Percentiles rank a stretch among this genome's conserved stretches.
phyloP scores from a whole-genome alignment of 2,888 invertebrate species.

The Dryadula phaetusa region DNA sequence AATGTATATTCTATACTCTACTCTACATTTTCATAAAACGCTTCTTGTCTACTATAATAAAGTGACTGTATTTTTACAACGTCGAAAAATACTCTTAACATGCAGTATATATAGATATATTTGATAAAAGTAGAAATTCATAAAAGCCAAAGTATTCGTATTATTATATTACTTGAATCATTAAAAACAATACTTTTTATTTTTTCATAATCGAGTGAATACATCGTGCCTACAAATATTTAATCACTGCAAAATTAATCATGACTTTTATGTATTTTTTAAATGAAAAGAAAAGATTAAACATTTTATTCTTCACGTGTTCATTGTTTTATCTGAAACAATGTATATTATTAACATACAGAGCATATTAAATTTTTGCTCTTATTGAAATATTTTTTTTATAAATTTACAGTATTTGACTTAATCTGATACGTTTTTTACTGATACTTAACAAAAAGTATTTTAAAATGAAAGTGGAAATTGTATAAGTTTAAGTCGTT shows the following conservation, averaged over 20 bases:
- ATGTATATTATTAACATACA: constrained; percentile 14
- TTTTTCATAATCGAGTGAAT: background rate
- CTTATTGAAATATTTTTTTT: constrained; percentile 2
- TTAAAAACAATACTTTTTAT: background rate
- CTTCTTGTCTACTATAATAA: too few species aligned
- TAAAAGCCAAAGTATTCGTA: too few species aligned
- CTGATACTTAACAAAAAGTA: background rate
- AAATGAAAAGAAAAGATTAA: constrained; percentile 8
- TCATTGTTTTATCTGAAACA: constrained; percentile 19
- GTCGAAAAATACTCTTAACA: too few species aligned
- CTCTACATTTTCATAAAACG: background rate
- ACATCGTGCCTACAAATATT: background rate
- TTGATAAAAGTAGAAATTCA: too few species aligned
- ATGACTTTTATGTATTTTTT: constrained; percentile 9
- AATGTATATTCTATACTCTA: background rate
- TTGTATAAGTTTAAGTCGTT: background rate
- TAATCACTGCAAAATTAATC: constrained; percentile 9
- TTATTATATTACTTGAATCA: too few species aligned
- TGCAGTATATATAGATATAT: too few species aligned
- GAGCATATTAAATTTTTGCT: constrained; percentile 15
- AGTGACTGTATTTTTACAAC: too few species aligned
- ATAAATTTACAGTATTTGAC: background rate
- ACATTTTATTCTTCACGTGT: constrained; percentile 2
- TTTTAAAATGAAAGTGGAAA: background rate
- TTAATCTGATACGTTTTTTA: background rate